Base-by-base conservation (phyloP, 2,888 invertebrate genomes). In the Stenoptilia bipunctidactyla region DNA sequence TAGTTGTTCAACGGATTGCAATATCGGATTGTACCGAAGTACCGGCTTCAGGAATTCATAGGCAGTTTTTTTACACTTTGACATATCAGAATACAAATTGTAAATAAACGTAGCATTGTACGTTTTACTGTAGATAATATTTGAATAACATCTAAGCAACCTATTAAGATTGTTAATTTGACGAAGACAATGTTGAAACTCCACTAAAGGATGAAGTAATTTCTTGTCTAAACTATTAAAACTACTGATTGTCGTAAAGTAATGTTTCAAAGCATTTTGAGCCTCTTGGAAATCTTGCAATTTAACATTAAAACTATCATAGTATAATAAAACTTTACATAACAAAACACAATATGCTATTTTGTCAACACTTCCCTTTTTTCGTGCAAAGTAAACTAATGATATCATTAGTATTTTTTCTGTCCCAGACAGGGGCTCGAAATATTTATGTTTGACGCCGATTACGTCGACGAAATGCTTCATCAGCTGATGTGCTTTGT, bases 61-160 rank as follows among this genome's bases (percentile, higher is more conserved):
- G 3, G 20, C 20, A 3, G 20, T 5, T 20, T 5, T 27, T 8
- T n/a, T 10, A 2, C n/a, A n/a, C 4, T 25, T 36, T n/a, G 39
- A 39, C 14, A 54, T 47, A 1, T 45, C 42, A 10, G 35, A 38
- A 6, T 53, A 39, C 1, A 61, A 10, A 14, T 57, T 57, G 33
- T 54, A 62, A 1, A 61, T 46, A 40, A 66, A 58, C 0, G 59
- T 61, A 1, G 53, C 66, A 36, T 62, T 66, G 27, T 53, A 62
- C 0, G 53, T 47, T 38, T 44, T 55, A 13, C 50, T 50, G 36
- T 58, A 63, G 2, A 43, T 34, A 0, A 55, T 56, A 0, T 49
- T 40, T 34, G 39, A 15, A 40, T 47, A 62, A 0, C 58, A 47
- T 1, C 38, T 41, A 0, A 68, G 68, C 2, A 68, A 34, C 3